Evolutionary conservation across 2,888 invertebrate genomes (phyloP).

Genomic region (Diarsia mendica): DNA sequence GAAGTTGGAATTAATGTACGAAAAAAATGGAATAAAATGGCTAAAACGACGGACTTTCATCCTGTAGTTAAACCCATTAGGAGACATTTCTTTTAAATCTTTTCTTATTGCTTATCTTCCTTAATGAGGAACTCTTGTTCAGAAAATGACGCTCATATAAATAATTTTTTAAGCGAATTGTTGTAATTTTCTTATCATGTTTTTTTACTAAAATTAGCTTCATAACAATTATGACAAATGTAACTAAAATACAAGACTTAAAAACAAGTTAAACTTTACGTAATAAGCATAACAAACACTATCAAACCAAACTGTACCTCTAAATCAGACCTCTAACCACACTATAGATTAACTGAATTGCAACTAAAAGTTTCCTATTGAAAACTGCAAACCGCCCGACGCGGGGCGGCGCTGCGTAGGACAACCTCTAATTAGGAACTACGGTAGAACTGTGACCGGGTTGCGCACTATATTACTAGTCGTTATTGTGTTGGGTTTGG

Average conservation of each 20-base stretch:
- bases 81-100: not conserved
- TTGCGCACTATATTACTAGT: constrained; percentile 19
- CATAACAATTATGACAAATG: too few relatives aligned
- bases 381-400: constrained; percentile 68
- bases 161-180: too few relatives aligned
- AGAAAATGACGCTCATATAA: not conserved
- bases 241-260: not conserved
- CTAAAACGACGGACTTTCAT: not conserved
- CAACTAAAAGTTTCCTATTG: constrained; percentile 75
- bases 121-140: not conserved
- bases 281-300: not conserved
- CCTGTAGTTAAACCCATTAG: not conserved
- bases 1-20: not conserved
- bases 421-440: constrained; percentile 76
- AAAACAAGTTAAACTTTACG: not conserved
- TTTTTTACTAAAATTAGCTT: not conserved
- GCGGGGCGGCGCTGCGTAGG: constrained; percentile 63
- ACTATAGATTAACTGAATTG: constrained; percentile 63
- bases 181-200: too few relatives aligned
- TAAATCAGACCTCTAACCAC: constrained; percentile 41
- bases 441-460: constrained; percentile 50
- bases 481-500: constrained; percentile 5
- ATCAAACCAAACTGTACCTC: constrained; percentile 14
- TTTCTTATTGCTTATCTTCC: not conserved
- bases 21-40: not conserved